A percentile compares a stretch with the other conserved stretches of the same genome.
Evolutionary conservation across 2,797 vertebrate genomes (phyloP).

Genomic region (Perodicticus potto): DNA sequence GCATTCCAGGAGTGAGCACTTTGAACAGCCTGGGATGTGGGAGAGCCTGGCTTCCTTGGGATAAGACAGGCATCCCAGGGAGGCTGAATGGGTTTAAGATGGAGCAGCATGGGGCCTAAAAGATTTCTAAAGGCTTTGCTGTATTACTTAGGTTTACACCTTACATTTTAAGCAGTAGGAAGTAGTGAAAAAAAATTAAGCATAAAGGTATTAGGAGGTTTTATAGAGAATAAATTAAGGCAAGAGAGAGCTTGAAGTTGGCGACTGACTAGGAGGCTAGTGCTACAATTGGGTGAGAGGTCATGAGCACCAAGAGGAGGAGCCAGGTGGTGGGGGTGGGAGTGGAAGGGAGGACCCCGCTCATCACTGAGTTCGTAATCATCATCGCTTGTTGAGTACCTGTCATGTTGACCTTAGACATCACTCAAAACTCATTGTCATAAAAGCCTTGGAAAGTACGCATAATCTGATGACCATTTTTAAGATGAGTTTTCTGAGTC

Average conservation of each 20-base stretch:
- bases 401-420: background rate
- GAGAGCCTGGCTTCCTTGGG: background rate
- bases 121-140: background rate
- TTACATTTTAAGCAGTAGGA: background rate
- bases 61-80: background rate
- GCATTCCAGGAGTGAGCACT: background rate
- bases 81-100: background rate
- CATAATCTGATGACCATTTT: background rate
- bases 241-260: background rate
- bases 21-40: background rate
- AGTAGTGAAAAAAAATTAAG: background rate
- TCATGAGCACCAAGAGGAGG: fast-evolving
- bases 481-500: background rate
- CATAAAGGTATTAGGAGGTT: background rate
- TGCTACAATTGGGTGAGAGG: no score
- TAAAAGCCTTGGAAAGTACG: background rate
- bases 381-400: background rate
- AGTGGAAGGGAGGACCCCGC: no score
- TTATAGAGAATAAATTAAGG: background rate
- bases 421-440: background rate
- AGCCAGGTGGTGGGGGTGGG: no score
- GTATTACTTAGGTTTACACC: background rate
- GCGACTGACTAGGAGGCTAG: background rate
- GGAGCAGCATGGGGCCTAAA: background rate
- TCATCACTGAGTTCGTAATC: background rate